These are phyloP conservation scores for Etheostoma perlongum DNA, from an alignment of 2,797 vertebrate species.

Conservation along the genomic window DNA sequence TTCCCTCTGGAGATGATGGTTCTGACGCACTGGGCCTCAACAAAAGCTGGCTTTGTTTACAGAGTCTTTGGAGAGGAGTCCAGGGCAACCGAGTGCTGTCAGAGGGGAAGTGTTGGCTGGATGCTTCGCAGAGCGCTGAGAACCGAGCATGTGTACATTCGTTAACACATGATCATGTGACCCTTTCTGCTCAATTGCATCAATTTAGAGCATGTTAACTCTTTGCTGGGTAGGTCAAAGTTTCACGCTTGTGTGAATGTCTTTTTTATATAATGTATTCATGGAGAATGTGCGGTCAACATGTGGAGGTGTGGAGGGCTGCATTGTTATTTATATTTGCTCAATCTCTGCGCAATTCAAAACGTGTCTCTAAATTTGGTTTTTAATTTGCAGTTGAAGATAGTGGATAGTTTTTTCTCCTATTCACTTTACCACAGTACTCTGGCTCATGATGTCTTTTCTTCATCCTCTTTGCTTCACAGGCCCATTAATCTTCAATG, in stretches of 20 bases:
- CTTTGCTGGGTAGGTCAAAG: constrained; percentile 72
- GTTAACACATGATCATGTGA: constrained; percentile 83
- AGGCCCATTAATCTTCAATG: constrained; percentile 64
- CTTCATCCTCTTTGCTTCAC: constrained; percentile 71
- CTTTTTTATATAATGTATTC: constrained; percentile 65
- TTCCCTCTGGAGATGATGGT: constrained; percentile 81
- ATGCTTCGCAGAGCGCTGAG: constrained; percentile 81
- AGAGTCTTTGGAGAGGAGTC: constrained; percentile 79
- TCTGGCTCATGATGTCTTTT: constrained; percentile 58
- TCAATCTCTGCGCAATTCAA: constrained; percentile 49
- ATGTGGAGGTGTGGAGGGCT: constrained; percentile 41
- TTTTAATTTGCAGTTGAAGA: constrained; percentile 62
- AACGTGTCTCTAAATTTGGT: constrained; percentile 50
- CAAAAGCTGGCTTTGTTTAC: constrained; percentile 87
- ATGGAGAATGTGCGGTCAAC: constrained; percentile 57
- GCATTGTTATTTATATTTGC: constrained; percentile 64
- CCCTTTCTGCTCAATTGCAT: constrained; percentile 80
- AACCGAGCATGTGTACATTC: constrained; percentile 82
- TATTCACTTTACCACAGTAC: constrained; percentile 55
- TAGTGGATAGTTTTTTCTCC: constrained; percentile 20
- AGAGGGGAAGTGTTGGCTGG: constrained; percentile 82
- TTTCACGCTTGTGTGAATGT: constrained; percentile 62
- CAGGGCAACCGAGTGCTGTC: constrained; percentile 79
- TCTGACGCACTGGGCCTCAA: constrained; percentile 82
- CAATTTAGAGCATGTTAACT: constrained; percentile 81